Base-by-base conservation (phyloP, 2,797 vertebrate genomes). In the Chanos chanos region DNA sequence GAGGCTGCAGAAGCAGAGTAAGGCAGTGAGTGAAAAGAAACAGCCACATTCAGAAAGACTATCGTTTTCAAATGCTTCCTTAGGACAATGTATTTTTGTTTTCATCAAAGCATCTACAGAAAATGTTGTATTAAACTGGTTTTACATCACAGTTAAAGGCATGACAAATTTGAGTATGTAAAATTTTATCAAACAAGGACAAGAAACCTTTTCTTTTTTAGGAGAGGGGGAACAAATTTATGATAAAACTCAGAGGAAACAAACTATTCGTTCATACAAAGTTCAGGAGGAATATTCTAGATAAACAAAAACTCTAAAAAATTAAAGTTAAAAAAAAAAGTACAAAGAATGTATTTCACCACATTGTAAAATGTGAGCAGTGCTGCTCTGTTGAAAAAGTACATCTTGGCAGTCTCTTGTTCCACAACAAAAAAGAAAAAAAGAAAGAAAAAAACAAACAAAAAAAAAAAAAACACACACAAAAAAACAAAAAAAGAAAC, bases 171-270 rank as follows among this genome's bases (percentile, higher is more conserved):
- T n/a, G n/a, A 68, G 71, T 47, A 41, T 21, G 40, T 40, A 62
- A 68, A 31, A 61, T 64, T 70, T 44, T 61, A 70, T 41, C 7
- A 62, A 54, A 54, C 15, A 41, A 36, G 41, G 22, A 76, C 64
- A 63, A 64, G 55, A 58, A 55, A 37, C 61, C 15, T 67, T 57
- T 41, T 73, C 74, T 82, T 73, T 82, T 82, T 76, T 47, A 74
- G 77, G 39, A n/a, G n/a, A n/a, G n/a, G n/a, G n/a, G 44, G 49
- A 24, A 85, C 80, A 86, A 80, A 77, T 90, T 89, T 88, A 87
- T 88, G 83, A 85, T 89, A 88, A 89, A 90, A 88, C 86, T 83
- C 75, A 76, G 78, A 85, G 81, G 74, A 78, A 67, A 78, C 82
- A 60, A 64, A 70, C 78, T 64, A 76, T 68, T 73, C 71, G 79